Evolutionary conservation across 2,888 invertebrate species (phyloP), one percentile per base, ranked within the genome.

Genomic region (Oscheius myriophilus): DNA sequence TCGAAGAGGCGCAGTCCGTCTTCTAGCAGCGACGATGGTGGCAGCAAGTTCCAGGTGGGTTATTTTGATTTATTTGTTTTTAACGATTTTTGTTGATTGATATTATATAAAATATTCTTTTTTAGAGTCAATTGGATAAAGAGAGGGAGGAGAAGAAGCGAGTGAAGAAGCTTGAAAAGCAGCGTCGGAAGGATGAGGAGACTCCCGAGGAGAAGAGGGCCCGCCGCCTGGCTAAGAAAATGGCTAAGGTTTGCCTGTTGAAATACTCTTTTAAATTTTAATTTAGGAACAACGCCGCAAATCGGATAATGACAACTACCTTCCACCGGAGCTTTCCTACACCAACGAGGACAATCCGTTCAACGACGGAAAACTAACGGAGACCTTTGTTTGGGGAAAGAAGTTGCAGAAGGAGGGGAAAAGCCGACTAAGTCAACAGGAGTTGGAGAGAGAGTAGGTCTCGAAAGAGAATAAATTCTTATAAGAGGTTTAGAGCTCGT

Each of bases 331-430:
- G 72, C 87, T 89, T 72, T 79, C 95, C 85, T 98, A 97, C 86
- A 96, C 97, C 0, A 96, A 98, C 87, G 93, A 93, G 62, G 96
- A 98, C 88, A 98, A 98, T 89, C 98, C 98, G 0, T 98, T 97
- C 87, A 97, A 97, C 0, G 98, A 98, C 90, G 93, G 93, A 0
- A 94, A 95, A 83, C 90, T 98, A 46, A 91, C 96, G 6, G 92
- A 96, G 42, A 93, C 95, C 0, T 99, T 98, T 88, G 93, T 96
- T 0, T 99, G 98, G 98, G 90, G 90, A 25, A 97, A 97, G 88
- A 98, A 99, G 87, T 89, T 96, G 57, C 92, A 95, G 69, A 93
- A 94, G 83, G 95, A 96, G 86, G 98, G 97, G 0, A 82, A 79
- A 59, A 53, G 25, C 11, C 70, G 72, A n/a, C 41, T 83, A 7